These are phyloP conservation scores for Gymnosoma rotundatum DNA, from an alignment of 2,888 invertebrate species.

Conservation along the genomic window DNA sequence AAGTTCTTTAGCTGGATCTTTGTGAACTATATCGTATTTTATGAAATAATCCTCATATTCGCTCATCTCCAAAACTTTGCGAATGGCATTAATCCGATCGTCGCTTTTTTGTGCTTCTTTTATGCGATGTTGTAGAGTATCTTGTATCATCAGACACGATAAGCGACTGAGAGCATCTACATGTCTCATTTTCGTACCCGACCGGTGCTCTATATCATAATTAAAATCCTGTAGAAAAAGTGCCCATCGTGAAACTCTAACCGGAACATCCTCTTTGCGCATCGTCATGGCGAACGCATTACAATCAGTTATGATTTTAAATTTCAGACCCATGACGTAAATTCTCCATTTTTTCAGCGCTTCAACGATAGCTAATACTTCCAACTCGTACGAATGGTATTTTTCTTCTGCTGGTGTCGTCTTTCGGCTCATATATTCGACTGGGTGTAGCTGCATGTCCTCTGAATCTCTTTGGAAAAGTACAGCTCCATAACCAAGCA, in stretches of 20 bases:
- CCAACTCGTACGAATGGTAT: no score
- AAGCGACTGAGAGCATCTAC: conserved; percentile 66
- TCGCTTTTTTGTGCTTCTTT: conserved; percentile 56
- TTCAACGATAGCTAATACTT: no score
- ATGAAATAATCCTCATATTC: conserved; percentile 46
- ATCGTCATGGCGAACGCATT: conserved; percentile 60
- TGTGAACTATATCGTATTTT: conserved; percentile 62
- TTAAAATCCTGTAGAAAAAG: conserved; percentile 58
- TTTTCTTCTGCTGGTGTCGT: no score
- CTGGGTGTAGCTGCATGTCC: neutral
- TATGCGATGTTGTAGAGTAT: conserved; percentile 50
- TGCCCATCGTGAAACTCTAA: no score
- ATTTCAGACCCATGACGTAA: conserved; percentile 51
- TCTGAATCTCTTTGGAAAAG: conserved; percentile 62
- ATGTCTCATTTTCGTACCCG: conserved; percentile 62
- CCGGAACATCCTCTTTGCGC: no score
- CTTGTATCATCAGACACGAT: conserved; percentile 50
- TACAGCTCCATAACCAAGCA: conserved; percentile 69
- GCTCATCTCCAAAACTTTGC: conserved; percentile 30
- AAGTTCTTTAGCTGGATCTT: conserved; percentile 50
- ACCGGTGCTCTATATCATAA: conserved; percentile 32
- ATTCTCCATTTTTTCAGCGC: no score
- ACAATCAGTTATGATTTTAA: conserved; percentile 61
- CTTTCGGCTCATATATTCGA: neutral
- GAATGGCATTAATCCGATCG: conserved; percentile 55